Evolutionary conservation across 2,113 vertebrate species (phyloP).

Genomic region (Turnix velox): DNA sequence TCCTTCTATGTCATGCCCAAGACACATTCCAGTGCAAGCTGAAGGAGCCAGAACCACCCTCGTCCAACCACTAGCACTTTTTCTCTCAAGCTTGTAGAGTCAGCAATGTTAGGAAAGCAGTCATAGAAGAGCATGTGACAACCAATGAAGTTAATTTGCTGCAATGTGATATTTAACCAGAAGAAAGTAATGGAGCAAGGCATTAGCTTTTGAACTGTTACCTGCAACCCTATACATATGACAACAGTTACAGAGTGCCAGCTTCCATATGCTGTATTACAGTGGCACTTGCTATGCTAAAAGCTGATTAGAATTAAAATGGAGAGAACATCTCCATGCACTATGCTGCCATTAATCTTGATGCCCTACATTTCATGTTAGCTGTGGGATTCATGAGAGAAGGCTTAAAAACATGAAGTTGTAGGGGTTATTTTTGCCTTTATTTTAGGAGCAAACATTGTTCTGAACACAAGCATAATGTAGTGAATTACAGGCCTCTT

Average conservation of each 20-base stretch:
- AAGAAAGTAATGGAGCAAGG: conserved; percentile 10
- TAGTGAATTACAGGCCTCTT: neutral
- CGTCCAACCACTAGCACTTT: neutral
- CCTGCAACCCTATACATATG: conserved; percentile 17
- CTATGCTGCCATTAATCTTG: conserved; percentile 60
- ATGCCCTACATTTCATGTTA: conserved; percentile 12
- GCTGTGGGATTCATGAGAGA: neutral
- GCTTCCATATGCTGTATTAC: conserved; percentile 42
- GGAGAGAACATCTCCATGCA: conserved; percentile 48
- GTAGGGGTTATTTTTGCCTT: neutral
- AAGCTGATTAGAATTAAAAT: conserved; percentile 55
- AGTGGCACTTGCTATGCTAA: conserved; percentile 54
- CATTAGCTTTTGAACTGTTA: neutral
- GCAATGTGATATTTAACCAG: conserved; percentile 30
- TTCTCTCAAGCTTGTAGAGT: neutral
- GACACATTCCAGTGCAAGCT: neutral
- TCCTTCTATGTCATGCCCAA: neutral
- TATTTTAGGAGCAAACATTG: neutral
- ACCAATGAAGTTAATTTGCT: conserved; percentile 48
- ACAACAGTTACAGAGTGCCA: conserved; percentile 48
- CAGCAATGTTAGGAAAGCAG: neutral
- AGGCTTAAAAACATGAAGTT: neutral
- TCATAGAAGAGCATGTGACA: neutral
- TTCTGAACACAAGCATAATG: neutral
- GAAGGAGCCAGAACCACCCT: neutral